Base-by-base conservation (phyloP, 2,113 vertebrate species). In the Syrrhaptes paradoxus region DNA sequence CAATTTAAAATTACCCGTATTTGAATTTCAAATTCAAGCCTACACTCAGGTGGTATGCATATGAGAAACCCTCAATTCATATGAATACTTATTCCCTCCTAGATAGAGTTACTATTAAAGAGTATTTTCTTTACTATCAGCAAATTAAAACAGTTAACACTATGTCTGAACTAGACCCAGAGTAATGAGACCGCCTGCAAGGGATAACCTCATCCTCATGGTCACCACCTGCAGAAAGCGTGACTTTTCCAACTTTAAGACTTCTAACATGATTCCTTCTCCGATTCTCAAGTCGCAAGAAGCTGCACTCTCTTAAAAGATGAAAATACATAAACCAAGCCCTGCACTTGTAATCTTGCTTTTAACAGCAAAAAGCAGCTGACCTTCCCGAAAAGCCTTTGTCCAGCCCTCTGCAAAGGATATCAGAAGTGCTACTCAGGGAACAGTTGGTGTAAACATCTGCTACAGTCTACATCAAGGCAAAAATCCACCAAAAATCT, bases 311-410 rank as follows among this genome's bases (percentile, higher is more conserved):
- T 41, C 41, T 92, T 36, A 74, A n/a, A 91, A 94, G 75, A 92
- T 67, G 17, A 95, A 94, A 94, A 93, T 8, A 90, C 0, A 83
- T 26, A 87, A 77, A 62, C 7, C 28, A 73, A 82, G 65, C 28
- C 41, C 49, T 63, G 73, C 17, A n/a, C 45, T 51, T 85, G 62
- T 54, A 49, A 66, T 87, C 57, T 74, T 71, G 32, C 34, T 67
- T 88, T 85, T 70, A 95, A 62, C 52, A 70, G 59, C 34, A 95
- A 91, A 82, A 62, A 80, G 49, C 94, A 92, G 55, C 36, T 92
- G 83, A 95, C 89, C 67, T 94, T 93, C 71, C 67, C 81, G 38
- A 87, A 78, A 66, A 76, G 11, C 29, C 36, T 96, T 93, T 94
- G 90, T 84, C 71, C 34, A 70, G 49, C 49, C 57, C 55, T 55